These are phyloP conservation scores for Arctopsyche grandis DNA, from an alignment of 1,140 invertebrate species.

Conservation along the genomic window DNA sequence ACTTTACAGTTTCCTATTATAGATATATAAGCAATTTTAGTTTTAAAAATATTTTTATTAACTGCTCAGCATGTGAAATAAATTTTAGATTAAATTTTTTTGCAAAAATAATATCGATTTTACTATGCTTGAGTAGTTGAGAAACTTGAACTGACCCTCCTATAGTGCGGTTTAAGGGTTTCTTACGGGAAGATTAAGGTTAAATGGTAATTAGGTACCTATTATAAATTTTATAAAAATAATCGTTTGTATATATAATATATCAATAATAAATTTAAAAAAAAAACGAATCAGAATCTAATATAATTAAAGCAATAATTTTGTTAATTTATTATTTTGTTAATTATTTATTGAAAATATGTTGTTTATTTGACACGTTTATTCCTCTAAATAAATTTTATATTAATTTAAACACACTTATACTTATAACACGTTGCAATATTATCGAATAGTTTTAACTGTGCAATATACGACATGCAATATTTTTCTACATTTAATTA, in stretches of 20 bases:
- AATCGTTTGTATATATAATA: background rate
- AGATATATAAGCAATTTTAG: background rate
- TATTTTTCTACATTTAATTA: too few relatives aligned
- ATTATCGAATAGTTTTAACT: too few relatives aligned
- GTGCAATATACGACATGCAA: too few relatives aligned
- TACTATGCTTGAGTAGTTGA: background rate
- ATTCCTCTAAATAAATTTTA: too few relatives aligned
- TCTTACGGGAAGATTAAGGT: background rate
- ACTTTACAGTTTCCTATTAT: background rate
- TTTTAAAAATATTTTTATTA: background rate
- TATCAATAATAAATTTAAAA: background rate
- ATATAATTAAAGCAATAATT: background rate
- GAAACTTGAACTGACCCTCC: background rate
- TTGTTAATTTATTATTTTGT: constrained; percentile 10
- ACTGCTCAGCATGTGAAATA: background rate
- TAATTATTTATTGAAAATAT: background rate
- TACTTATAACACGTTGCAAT: too few relatives aligned
- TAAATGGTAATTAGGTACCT: too few relatives aligned
- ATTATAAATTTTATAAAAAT: background rate
- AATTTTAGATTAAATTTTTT: background rate
- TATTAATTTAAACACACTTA: too few relatives aligned
- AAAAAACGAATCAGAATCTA: background rate
- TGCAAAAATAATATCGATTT: too few relatives aligned
- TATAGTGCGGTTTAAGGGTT: constrained; percentile 5
- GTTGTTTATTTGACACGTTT: too few relatives aligned